Evolutionary conservation across 2,888 invertebrate species (phyloP), one percentile per base, ranked within the genome.

Genomic region (Acanthoscelides obtectus): DNA sequence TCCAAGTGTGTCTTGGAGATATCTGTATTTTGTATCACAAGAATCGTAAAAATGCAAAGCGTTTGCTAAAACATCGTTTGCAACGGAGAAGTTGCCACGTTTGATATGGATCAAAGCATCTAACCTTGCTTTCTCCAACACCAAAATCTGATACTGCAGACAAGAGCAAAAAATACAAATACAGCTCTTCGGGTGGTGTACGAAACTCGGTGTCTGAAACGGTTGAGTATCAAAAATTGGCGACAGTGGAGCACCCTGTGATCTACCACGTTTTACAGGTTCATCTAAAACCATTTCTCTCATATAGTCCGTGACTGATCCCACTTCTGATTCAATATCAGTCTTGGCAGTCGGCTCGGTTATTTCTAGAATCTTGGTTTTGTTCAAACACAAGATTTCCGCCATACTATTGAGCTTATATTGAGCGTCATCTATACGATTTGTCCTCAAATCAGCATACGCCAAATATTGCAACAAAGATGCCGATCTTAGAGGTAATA

Each of bases 401-500:
- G 78, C 76, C 63, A 83, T 73, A 22, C 80, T 80, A 21, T 78
- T 77, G 22, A 83, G 45, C 78, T 83, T 83, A 1, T 79, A 78
- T 67, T 75, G 75, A 71, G 82, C 83, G 73, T 83, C 81, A 63
- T 82, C 79, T 64, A 78, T 77, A 21, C 80, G 79, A 25, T 73
- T 73, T 5, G 81, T 79, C 17, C 76, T 72, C 6, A 83, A 69
- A 75, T 84, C 84, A 17, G 81, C 80, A 45, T 80, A 75, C 0
- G 83, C 82, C 63, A 83, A 73, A 27, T 81, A 78, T 2, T 77
- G 70, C 64, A 84, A 71, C 22, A 82, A 78, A 20, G 77, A 71
- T 12, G 80, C 80, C 12, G 81, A 78, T 66, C 80, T 77, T 4
- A 82, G 72, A 2, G 84, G 83, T 22, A 84, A 69, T 3, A 82